Percentiles rank a stretch among this genome's conserved stretches.
Conservation (phyloP, 1,140 invertebrate genomes). For the Pantala flavescens region DNA sequence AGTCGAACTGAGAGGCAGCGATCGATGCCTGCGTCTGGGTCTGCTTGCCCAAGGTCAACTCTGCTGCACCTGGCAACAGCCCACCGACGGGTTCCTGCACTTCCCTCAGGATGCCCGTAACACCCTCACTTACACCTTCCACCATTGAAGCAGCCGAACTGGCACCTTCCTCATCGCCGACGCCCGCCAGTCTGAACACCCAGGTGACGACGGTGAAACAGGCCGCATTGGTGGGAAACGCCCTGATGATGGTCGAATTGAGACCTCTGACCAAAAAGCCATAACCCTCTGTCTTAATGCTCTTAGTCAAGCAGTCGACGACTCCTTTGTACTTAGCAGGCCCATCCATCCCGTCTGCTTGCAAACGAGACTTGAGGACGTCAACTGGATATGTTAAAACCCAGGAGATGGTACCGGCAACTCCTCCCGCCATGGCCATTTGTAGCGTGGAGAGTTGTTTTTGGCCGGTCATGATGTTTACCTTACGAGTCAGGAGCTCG, state of each 20-base stretch:
- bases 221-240: conserved; percentile 86
- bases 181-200: conserved; percentile 41
- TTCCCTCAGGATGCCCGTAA: not conserved
- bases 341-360: conserved; percentile 53
- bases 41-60: not conserved
- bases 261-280: conserved; percentile 57
- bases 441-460: conserved; percentile 38
- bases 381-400: conserved; percentile 76
- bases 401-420: conserved; percentile 79
- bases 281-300: conserved; percentile 55
- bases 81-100: not conserved
- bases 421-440: conserved; percentile 66
- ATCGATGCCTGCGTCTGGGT: not conserved
- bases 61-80: not conserved
- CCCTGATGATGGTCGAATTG: conserved; percentile 63
- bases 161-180: conserved; percentile 10
- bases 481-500: conserved; percentile 49
- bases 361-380: conserved; percentile 78
- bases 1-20: not conserved
- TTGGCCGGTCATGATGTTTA: not conserved
- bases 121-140: not conserved
- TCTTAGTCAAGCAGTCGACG: conserved; percentile 59
- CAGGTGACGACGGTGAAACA: conserved; percentile 79
- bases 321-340: conserved; percentile 49
- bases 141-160: not conserved